Evolutionary conservation across 1,140 invertebrate species (phyloP).

Genomic region (Babylonia areolata): DNA sequence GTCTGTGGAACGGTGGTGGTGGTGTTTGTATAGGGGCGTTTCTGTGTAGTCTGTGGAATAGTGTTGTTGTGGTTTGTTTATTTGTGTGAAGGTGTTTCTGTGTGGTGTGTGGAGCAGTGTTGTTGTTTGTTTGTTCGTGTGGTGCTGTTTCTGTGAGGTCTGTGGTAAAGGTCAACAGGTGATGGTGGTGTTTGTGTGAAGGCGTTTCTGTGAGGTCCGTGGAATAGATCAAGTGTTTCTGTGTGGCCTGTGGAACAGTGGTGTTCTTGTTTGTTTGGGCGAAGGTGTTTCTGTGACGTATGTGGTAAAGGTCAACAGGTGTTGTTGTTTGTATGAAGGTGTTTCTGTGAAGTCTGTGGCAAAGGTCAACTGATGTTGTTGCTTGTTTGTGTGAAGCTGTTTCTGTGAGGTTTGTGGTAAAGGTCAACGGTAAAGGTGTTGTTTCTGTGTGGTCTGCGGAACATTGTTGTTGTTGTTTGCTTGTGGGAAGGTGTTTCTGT

Average conservation of each 20-base stretch:
- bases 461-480: background rate
- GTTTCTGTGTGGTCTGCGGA: background rate
- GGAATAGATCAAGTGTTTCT: no score
- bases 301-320: no score
- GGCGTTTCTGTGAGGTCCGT: background rate
- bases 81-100: background rate
- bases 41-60: no score
- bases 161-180: no score
- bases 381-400: background rate
- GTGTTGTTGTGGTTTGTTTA: background rate
- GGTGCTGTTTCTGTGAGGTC: background rate
- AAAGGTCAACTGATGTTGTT: background rate
- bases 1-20: no score
- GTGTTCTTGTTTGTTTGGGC: background rate
- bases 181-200: background rate
- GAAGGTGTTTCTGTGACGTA: background rate
- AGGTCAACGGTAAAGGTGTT: no score
- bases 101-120: background rate
- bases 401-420: background rate
- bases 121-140: background rate
- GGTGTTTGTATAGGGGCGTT: background rate
- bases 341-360: background rate
- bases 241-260: constrained; percentile 78
- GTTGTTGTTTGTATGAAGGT: background rate
- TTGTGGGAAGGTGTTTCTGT: background rate